phyloP scores from a whole-genome alignment of 2,888 invertebrate genomes.

The Pseudococcus jackbeardsleyi region DNA sequence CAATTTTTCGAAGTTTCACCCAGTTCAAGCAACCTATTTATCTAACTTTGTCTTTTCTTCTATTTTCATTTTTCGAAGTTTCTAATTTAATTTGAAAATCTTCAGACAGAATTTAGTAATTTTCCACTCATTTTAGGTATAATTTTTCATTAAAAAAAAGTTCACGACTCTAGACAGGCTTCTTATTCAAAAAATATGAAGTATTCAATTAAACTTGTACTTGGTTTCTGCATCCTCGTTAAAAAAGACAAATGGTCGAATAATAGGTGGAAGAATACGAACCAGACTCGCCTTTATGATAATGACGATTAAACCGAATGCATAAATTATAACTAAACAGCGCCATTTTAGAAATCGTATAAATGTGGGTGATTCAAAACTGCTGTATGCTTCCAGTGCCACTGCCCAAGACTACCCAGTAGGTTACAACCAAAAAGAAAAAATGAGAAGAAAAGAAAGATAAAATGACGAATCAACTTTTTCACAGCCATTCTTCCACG shows the following conservation, averaged over 20 bases:
- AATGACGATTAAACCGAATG: background rate
- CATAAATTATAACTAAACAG: background rate
- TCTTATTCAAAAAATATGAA: too few relatives aligned
- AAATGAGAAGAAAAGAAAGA: background rate
- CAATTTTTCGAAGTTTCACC: too few relatives aligned
- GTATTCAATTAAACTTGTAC: too few relatives aligned
- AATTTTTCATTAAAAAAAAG: too few relatives aligned
- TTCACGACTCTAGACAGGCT: too few relatives aligned
- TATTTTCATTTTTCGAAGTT: too few relatives aligned
- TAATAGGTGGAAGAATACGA: background rate
- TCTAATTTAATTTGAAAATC: too few relatives aligned
- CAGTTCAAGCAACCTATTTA: too few relatives aligned
- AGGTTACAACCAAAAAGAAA: background rate
- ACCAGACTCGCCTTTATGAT: background rate
- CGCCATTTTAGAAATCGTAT: background rate
- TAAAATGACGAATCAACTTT: slow-evolving; percentile 3
- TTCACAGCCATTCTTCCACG: background rate
- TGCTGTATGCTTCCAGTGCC: background rate
- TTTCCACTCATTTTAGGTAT: too few relatives aligned
- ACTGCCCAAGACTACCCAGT: background rate
- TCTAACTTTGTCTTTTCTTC: too few relatives aligned
- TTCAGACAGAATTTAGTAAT: too few relatives aligned
- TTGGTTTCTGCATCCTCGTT: background rate
- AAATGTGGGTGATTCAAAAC: slow-evolving; percentile 16
- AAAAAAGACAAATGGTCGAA: background rate